Percentiles rank a stretch among this genome's conserved stretches.
These are phyloP conservation scores for Nemoura dubitans DNA, from an alignment of 2,888 invertebrate genomes.

Conservation along the genomic window DNA sequence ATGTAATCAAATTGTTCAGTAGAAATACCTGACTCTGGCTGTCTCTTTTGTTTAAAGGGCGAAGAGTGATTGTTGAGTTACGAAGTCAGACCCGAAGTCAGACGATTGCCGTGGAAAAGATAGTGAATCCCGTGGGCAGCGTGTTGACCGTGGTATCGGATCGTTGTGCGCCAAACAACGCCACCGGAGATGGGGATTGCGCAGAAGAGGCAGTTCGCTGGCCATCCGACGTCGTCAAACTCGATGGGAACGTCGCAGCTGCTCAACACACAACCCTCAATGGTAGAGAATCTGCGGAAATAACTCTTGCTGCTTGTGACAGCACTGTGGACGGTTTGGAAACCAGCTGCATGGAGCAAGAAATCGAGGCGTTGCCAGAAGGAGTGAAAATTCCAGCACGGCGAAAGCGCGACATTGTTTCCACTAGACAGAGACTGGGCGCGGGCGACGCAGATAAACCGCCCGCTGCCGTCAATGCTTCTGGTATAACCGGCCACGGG, in stretches of 20 bases:
- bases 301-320: neutral
- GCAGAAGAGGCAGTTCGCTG: constrained; percentile 53
- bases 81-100: constrained; percentile 50
- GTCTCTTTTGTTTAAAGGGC: constrained; percentile 75
- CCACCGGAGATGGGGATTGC: constrained; percentile 47
- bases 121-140: constrained; percentile 81
- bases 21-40: constrained; percentile 79
- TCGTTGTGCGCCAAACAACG: constrained; percentile 54
- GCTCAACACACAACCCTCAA: constrained; percentile 55
- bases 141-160: constrained; percentile 67
- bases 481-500: neutral
- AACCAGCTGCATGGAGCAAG: neutral
- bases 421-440: neutral
- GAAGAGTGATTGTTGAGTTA: constrained; percentile 59
- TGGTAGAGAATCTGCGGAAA: neutral
- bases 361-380: neutral
- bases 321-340: neutral
- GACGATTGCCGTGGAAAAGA: constrained; percentile 66
- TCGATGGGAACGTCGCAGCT: constrained; percentile 56
- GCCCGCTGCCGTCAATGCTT: too few relatives aligned
- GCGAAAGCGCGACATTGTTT: neutral
- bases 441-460: neutral
- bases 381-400: neutral
- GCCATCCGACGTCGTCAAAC: constrained; percentile 40
- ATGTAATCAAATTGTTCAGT: neutral